Evolutionary conservation across 2,113 vertebrate genomes (phyloP).

Genomic region (Solea solea): DNA sequence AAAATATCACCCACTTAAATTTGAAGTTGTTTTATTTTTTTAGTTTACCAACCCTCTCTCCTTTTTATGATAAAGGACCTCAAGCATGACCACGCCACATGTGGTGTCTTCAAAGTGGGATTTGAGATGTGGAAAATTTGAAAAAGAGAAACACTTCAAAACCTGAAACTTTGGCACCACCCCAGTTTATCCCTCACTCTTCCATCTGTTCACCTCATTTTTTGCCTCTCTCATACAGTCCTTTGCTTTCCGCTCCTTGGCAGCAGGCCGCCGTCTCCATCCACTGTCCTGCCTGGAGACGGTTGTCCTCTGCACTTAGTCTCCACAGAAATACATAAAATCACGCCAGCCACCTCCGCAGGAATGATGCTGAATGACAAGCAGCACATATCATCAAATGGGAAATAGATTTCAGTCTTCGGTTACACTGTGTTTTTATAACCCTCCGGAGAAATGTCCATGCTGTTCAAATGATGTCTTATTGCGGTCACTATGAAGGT

Average conservation of each 20-base stretch:
- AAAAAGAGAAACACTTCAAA: neutral
- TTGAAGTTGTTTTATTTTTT: neutral
- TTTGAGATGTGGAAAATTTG: neutral
- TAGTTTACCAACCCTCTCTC: too few relatives aligned
- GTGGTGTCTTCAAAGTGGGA: neutral
- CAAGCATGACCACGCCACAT: neutral
- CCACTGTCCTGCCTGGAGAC: constrained; percentile 14
- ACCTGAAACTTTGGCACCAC: neutral
- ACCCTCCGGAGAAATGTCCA: constrained; percentile 1
- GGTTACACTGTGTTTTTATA: neutral
- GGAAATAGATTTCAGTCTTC: constrained; percentile 10
- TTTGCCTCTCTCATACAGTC: constrained; percentile 13
- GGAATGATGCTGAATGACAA: constrained; percentile 21
- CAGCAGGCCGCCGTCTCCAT: constrained; percentile 32
- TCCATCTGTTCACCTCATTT: constrained; percentile 43
- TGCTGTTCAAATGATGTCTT: constrained; percentile 13
- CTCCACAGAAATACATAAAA: constrained; percentile 19
- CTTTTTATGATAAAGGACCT: neutral
- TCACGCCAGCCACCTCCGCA: constrained; percentile 24
- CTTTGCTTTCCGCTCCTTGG: constrained; percentile 18
- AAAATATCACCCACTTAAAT: constrained; percentile 26
- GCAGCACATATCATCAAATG: constrained; percentile 41
- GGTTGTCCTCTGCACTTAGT: neutral
- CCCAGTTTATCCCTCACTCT: neutral
- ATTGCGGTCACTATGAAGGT: constrained; percentile 5